Evolutionary conservation across 2,797 vertebrate genomes (phyloP).

Genomic region (Crocodylus rhombifer): DNA sequence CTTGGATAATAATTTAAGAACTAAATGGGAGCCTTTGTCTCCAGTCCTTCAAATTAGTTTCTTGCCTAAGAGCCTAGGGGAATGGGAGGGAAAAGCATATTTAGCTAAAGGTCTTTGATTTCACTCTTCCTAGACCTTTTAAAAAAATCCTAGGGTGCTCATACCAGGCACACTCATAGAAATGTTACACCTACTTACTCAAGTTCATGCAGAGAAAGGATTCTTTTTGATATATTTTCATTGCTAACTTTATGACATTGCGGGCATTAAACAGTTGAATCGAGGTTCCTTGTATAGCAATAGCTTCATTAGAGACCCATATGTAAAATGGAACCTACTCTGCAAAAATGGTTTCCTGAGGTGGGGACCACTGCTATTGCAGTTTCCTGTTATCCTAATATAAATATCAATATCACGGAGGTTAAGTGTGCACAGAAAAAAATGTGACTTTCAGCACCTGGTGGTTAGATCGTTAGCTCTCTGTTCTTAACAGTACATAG

Average conservation of each 20-base stretch:
- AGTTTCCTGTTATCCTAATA: neutral
- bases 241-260: accelerated
- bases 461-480: neutral
- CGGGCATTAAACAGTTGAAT: neutral
- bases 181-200: accelerated
- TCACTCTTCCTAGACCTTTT: neutral
- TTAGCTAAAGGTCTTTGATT: neutral
- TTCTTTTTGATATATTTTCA: neutral
- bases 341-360: accelerated
- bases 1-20: neutral
- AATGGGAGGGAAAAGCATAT: neutral
- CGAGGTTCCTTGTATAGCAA: accelerated
- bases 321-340: neutral
- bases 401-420: neutral
- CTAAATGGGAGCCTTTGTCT: neutral
- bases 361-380: neutral
- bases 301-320: neutral
- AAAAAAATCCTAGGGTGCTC: accelerated
- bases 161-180: neutral
- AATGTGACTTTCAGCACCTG: neutral
- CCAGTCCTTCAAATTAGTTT: neutral
- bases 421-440: accelerated
- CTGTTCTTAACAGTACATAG: neutral
- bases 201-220: neutral
- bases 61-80: neutral